Evolutionary conservation across 2,888 invertebrate genomes (phyloP).

Genomic region (Melanotus villosus): DNA sequence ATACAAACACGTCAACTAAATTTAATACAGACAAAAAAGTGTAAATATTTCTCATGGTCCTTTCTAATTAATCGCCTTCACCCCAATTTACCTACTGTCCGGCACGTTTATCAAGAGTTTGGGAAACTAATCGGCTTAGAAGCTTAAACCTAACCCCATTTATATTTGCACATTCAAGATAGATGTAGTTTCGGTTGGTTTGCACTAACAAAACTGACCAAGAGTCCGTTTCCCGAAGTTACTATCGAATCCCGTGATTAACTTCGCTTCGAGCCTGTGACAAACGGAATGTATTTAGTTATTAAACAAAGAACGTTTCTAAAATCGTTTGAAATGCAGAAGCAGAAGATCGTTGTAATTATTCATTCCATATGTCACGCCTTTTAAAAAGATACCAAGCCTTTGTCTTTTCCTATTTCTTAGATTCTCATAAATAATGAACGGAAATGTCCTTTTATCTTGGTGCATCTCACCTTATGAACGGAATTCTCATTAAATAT

Average conservation of each 20-base stretch:
- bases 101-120: conserved; percentile 32
- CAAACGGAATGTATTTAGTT: neutral
- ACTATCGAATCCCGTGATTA: conserved; percentile 16
- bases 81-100: conserved; percentile 37
- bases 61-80: conserved; percentile 28
- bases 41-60: neutral
- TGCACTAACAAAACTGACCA: conserved; percentile 16
- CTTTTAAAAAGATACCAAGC: too few species aligned
- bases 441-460: neutral
- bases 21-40: too few species aligned
- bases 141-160: conserved; percentile 31
- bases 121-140: conserved; percentile 36
- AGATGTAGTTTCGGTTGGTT: conserved; percentile 18
- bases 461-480: neutral
- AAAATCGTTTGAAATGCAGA: too few species aligned
- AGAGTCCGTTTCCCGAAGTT: conserved; percentile 7
- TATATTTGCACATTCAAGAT: conserved; percentile 29
- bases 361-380: too few species aligned
- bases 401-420: too few species aligned
- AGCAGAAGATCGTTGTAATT: too few species aligned
- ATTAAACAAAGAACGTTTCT: too few species aligned
- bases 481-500: neutral
- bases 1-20: too few species aligned
- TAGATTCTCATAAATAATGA: neutral
- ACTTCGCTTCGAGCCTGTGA: conserved; percentile 1